These are phyloP conservation scores for Electrophaes corylata DNA, from an alignment of 2,888 invertebrate genomes.

Conservation along the genomic window DNA sequence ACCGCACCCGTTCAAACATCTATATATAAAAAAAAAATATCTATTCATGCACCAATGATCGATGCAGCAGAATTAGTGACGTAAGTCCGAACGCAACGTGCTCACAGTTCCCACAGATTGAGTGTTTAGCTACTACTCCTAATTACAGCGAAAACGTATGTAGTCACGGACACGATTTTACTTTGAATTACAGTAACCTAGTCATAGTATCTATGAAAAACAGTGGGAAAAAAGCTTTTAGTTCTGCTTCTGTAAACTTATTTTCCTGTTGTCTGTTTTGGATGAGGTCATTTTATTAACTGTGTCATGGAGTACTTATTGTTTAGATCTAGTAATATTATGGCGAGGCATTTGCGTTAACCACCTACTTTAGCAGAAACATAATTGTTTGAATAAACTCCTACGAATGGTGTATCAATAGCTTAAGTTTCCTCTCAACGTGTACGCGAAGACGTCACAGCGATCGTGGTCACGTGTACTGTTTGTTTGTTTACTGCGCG, in stretches of 20 bases:
- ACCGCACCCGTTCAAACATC: slow-evolving; percentile 43
- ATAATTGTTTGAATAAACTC: slow-evolving; percentile 12
- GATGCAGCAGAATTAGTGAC: slow-evolving; percentile 26
- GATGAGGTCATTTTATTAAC: slow-evolving; percentile 16
- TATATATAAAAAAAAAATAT: slow-evolving; percentile 23
- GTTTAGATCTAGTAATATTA: background rate
- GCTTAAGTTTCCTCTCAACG: slow-evolving; percentile 39
- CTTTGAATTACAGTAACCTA: slow-evolving; percentile 29
- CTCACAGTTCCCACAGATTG: slow-evolving; percentile 29
- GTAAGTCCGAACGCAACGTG: slow-evolving; percentile 22
- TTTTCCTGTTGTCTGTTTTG: slow-evolving; percentile 35
- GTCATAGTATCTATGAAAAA: slow-evolving; percentile 32
- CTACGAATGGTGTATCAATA: slow-evolving; percentile 18
- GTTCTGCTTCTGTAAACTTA: slow-evolving; percentile 13
- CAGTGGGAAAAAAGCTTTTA: slow-evolving; percentile 21
- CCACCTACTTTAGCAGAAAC: background rate
- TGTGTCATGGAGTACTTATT: slow-evolving; percentile 8
- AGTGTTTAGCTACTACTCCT: slow-evolving; percentile 17
- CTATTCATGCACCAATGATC: slow-evolving; percentile 30
- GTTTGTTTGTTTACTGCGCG: slow-evolving; percentile 56
- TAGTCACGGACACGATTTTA: slow-evolving; percentile 33
- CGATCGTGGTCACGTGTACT: slow-evolving; percentile 53
- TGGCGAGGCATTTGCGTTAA: background rate
- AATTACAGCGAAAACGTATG: slow-evolving; percentile 26
- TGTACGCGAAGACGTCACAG: slow-evolving; percentile 48